Conservation (phyloP, 2,797 vertebrate species). For the Myotis vivesi region DNA sequence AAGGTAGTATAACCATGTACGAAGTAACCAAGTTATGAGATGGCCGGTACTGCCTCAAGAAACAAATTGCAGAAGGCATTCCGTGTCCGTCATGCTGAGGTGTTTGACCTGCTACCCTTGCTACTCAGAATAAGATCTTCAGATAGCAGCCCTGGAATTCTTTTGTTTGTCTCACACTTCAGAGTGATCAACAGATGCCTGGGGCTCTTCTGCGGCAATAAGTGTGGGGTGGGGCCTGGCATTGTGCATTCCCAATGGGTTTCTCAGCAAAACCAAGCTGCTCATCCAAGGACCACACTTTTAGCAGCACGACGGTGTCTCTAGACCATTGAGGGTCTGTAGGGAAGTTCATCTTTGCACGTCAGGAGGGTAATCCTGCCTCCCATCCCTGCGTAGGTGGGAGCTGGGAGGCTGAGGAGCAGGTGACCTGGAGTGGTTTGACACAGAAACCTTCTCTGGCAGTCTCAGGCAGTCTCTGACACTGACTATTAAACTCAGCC, state of each 20-base stretch:
- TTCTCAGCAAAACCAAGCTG: background rate
- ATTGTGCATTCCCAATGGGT: background rate
- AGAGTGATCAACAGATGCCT: background rate
- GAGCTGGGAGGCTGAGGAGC: constrained; percentile 90
- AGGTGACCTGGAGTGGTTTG: constrained; percentile 92
- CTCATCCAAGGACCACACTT: background rate
- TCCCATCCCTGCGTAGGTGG: constrained; percentile 63
- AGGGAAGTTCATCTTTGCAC: background rate
- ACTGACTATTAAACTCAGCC: constrained; percentile 88
- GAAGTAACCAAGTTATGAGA: background rate
- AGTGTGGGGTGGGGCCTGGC: background rate
- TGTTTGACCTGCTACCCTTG: background rate
- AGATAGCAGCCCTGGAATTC: background rate
- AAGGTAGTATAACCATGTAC: background rate
- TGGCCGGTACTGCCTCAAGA: background rate
- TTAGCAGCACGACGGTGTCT: background rate
- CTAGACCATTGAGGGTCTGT: background rate
- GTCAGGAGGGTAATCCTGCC: background rate
- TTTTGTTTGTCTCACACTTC: background rate
- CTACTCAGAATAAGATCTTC: background rate
- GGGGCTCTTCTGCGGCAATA: background rate
- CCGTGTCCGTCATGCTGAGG: background rate
- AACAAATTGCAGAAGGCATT: background rate
- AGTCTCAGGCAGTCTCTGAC: constrained; percentile 88
- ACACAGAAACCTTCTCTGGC: constrained; percentile 89